These are phyloP conservation scores for Brienomyrus brachyistius DNA, from an alignment of 2,113 vertebrate genomes.

Conservation along the genomic window DNA sequence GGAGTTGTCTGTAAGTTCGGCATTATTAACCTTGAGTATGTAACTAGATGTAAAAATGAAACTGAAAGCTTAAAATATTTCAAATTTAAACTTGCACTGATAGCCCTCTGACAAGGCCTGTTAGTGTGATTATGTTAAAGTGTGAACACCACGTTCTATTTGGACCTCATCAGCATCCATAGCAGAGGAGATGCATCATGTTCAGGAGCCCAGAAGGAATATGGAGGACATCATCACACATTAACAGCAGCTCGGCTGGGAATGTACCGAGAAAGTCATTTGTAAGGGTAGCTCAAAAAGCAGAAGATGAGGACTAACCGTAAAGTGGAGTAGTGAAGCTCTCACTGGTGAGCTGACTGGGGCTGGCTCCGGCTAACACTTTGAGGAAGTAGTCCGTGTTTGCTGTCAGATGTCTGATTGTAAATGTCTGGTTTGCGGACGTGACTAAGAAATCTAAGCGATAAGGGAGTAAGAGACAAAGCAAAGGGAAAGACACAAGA, in stretches of 20 bases:
- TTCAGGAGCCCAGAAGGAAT: neutral
- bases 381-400: slow-evolving; percentile 38
- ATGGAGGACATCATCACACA: neutral
- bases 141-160: neutral
- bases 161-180: neutral
- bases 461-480: neutral
- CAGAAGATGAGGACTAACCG: slow-evolving; percentile 30
- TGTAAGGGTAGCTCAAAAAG: neutral
- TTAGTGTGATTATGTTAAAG: neutral
- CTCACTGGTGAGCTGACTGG: slow-evolving; percentile 18
- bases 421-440: slow-evolving; percentile 34
- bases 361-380: slow-evolving; percentile 15
- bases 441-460: slow-evolving; percentile 32
- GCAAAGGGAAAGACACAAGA: neutral
- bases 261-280: neutral
- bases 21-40: neutral
- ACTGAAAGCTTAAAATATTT: neutral
- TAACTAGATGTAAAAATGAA: neutral
- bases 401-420: slow-evolving; percentile 35
- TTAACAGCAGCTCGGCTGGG: neutral
- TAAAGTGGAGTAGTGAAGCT: slow-evolving; percentile 30
- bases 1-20: neutral
- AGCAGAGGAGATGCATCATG: neutral
- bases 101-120: neutral
- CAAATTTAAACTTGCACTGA: neutral